Conservation (phyloP, 2,113 vertebrate genomes). For the Eublepharis macularius region DNA sequence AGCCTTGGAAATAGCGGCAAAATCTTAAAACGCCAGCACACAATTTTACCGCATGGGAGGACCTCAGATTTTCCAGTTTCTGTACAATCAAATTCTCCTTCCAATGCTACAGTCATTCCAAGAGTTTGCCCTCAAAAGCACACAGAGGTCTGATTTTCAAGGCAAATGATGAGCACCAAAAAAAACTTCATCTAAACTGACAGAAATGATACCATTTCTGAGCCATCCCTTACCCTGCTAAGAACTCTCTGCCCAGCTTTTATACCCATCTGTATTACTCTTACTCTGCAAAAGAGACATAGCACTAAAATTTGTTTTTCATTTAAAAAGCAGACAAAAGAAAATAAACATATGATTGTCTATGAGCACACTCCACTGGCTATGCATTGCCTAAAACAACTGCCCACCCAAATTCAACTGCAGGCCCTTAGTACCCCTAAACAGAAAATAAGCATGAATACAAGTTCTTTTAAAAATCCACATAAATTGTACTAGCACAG, state of each 20-base stretch:
- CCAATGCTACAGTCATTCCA: not conserved
- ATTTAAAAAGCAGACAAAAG: not conserved
- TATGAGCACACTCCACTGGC: not conserved
- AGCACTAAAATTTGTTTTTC: not conserved
- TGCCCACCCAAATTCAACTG: not conserved
- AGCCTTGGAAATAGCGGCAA: not conserved
- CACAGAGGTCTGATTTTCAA: not conserved
- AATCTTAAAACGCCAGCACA: not conserved
- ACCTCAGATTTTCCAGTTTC: not conserved
- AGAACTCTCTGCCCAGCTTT: not conserved
- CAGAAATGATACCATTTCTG: not conserved
- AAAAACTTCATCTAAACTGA: not conserved
- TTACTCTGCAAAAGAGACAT: not conserved
- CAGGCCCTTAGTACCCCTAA: not conserved
- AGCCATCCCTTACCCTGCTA: not conserved
- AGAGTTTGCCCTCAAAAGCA: not conserved
- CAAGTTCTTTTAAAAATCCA: not conserved
- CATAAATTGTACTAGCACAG: not conserved
- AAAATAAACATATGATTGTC: not conserved
- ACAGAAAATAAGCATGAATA: not conserved
- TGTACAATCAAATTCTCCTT: not conserved
- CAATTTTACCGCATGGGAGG: not conserved
- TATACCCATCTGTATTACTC: not conserved
- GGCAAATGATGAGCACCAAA: not conserved
- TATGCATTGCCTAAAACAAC: not conserved